A percentile compares a stretch with the other conserved stretches of the same genome.
phyloP scores from a whole-genome alignment of 2,888 invertebrate genomes.

The Herminia tarsipennalis region DNA sequence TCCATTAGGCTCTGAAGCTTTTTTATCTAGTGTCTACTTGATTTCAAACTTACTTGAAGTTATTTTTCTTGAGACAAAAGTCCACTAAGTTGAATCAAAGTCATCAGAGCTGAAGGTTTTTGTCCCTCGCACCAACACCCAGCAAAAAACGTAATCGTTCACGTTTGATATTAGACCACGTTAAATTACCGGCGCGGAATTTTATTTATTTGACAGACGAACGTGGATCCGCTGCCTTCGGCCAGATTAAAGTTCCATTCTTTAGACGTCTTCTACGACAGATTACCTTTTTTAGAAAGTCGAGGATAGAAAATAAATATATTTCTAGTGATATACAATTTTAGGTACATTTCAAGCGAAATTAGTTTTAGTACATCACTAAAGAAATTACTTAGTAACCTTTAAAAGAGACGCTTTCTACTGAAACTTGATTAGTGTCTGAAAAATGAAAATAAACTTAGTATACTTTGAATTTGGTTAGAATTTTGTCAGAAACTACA shows the following conservation, averaged over 20 bases:
- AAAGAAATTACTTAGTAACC: too few relatives aligned
- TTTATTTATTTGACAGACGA: conserved; percentile 56
- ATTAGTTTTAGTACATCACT: conserved; percentile 13
- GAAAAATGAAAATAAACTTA: too few relatives aligned
- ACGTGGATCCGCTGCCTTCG: conserved; percentile 37
- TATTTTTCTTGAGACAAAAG: too few relatives aligned
- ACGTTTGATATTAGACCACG: conserved; percentile 58
- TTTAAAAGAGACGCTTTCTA: too few relatives aligned
- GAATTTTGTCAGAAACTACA: too few relatives aligned
- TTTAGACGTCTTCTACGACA: conserved; percentile 46
- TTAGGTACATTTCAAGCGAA: conserved; percentile 16
- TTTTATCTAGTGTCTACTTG: too few relatives aligned
- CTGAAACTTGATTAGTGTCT: too few relatives aligned
- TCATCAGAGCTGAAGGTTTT: conserved; percentile 5
- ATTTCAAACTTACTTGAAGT: too few relatives aligned
- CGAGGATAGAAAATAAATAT: conserved; percentile 39
- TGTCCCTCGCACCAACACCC: conserved; percentile 24
- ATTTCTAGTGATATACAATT: conserved; percentile 21
- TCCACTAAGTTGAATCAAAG: conserved; percentile 1
- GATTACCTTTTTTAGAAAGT: conserved; percentile 42
- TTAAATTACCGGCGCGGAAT: conserved; percentile 58
- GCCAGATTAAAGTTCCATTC: conserved; percentile 46
- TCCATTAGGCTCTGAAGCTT: too few relatives aligned
- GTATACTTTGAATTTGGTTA: too few relatives aligned
- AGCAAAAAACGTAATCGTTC: conserved; percentile 55